Base-by-base conservation (phyloP, 1,140 invertebrate species). In the Aethina tumida region DNA sequence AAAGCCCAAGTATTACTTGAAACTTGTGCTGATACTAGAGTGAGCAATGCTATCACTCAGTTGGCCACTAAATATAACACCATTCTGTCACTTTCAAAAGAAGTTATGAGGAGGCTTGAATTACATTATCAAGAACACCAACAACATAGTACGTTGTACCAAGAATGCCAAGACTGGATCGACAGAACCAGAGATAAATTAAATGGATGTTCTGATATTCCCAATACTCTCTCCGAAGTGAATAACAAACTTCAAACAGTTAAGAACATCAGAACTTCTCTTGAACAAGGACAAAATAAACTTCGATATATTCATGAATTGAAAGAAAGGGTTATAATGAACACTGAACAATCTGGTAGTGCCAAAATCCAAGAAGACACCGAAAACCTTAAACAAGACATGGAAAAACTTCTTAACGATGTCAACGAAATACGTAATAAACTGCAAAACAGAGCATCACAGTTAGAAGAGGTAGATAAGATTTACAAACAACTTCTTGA, bases 1-100 rank as follows among this genome's bases (percentile, higher is more conserved):
- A 82, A 79, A 53, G 91, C 90, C 7, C 91, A 95, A 61, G 77
- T 81, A 22, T 66, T 96, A 10, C 58, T 94, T 6, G 89, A 95
- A 63, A 92, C 87, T 0, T 95, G 90, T 57, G 81, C 88, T 13
- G 91, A 97, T 57, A 92, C 91, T 0, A 72, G 90, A 45, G 81
- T 97, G 21, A 93, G 90, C 7, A 95, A 94, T 65, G 86, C 84
- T 6, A 82, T 97, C 19, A 94, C 91, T 19, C 88, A 95, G 59
- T 64, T 97, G 9, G 89, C 91, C 0, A 93, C 89, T 1, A 93
- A 93, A 60, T 96, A 96, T 52, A 94, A 94, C 59, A 81, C 87
- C 0, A 65, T 96, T n/a, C 60, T 94, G 13, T 89, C 88, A 0
- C 57, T 91, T 10, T 85, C 90, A 7, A 97, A 96, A 66, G 92